Evolutionary conservation across 2,888 invertebrate species (phyloP).

Genomic region (Drosophila demipolita): DNA sequence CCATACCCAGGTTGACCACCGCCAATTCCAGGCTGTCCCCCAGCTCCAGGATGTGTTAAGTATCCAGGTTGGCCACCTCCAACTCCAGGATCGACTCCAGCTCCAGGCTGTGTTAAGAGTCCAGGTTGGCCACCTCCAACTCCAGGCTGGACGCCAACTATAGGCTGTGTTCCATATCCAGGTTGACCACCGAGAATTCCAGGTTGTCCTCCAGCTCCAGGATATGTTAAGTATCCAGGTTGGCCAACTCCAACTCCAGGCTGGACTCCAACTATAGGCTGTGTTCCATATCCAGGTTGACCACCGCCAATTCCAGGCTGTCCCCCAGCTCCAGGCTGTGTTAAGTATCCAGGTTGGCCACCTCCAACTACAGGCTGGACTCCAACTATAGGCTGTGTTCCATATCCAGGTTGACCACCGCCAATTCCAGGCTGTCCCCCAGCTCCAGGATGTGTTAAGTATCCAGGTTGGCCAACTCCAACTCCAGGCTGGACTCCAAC

Average conservation of each 20-base stretch:
- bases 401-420: slow-evolving; percentile 19
- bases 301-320: slow-evolving; percentile 33
- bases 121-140: slow-evolving; percentile 3
- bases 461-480: slow-evolving; percentile 8
- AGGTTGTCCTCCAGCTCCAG: not conserved
- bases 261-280: slow-evolving; percentile 10
- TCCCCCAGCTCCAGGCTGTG: slow-evolving; percentile 8
- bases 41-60: not conserved
- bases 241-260: slow-evolving; percentile 21
- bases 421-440: slow-evolving; percentile 8
- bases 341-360: slow-evolving; percentile 22
- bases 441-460: not conserved
- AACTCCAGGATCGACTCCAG: slow-evolving; percentile 20
- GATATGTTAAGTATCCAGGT: slow-evolving; percentile 19
- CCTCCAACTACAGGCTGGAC: slow-evolving; percentile 10
- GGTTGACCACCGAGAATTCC: slow-evolving; percentile 17
- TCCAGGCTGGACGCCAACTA: slow-evolving; percentile 10
- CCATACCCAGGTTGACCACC: slow-evolving; percentile 25
- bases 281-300: slow-evolving; percentile 19
- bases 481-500: slow-evolving; percentile 16
- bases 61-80: slow-evolving; percentile 37
- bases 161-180: slow-evolving; percentile 1
- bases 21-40: slow-evolving; percentile 20
- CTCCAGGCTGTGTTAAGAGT: slow-evolving; percentile 17
- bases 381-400: slow-evolving; percentile 10